Conservation (phyloP, 1,140 invertebrate genomes). For the Vollenhovia emeryi region DNA sequence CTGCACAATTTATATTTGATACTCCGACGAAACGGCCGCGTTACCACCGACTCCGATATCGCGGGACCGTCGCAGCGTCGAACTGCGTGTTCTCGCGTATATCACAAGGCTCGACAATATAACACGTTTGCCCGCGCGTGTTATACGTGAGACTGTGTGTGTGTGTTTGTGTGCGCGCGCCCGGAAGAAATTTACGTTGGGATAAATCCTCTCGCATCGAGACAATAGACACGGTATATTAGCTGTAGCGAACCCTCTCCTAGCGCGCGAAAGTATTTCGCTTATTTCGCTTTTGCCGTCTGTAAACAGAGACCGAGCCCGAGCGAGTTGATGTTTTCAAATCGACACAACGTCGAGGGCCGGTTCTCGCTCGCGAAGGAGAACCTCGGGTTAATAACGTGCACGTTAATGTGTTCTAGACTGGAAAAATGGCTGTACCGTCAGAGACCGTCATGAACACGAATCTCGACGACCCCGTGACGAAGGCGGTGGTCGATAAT, state of each 20-base stretch:
- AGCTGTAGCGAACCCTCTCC: background rate
- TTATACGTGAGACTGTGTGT: no score
- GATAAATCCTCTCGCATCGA: no score
- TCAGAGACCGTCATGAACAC: slow-evolving; percentile 67
- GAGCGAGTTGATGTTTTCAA: background rate
- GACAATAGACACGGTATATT: background rate
- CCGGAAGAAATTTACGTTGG: background rate
- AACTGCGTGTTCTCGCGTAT: background rate
- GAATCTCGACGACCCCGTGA: slow-evolving; percentile 82
- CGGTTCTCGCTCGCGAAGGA: background rate
- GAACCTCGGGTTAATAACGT: background rate
- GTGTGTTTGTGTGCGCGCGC: background rate
- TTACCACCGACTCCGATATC: background rate
- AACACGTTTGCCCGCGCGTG: no score
- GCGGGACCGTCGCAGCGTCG: background rate
- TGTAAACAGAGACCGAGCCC: no score
- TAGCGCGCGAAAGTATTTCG: background rate
- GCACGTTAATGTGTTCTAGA: slow-evolving; percentile 17
- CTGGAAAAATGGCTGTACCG: slow-evolving; percentile 69
- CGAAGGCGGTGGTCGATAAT: slow-evolving; percentile 86
- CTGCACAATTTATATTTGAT: slow-evolving; percentile 5
- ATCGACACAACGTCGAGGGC: background rate
- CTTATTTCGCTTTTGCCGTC: background rate
- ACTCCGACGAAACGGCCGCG: background rate
- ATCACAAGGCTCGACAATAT: background rate